phyloP scores from a whole-genome alignment of 2,797 vertebrate species.

The Emydoidea blandingii region DNA sequence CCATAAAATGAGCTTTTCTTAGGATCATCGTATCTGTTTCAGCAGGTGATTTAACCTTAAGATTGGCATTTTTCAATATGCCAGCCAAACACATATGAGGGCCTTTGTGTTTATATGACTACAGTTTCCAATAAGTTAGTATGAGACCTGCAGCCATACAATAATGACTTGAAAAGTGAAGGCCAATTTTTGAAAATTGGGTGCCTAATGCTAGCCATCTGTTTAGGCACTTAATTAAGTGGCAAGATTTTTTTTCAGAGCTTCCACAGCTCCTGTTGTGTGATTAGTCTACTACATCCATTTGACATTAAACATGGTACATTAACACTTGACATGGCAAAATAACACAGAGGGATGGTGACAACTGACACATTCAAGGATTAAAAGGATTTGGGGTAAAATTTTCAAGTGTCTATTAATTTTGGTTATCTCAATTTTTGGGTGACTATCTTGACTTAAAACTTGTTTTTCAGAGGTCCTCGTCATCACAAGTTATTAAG shows the following conservation, averaged over 20 bases:
- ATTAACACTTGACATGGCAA: neutral
- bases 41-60: neutral
- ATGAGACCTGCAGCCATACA: neutral
- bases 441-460: neutral
- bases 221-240: neutral
- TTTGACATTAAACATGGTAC: neutral
- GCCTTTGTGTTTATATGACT: neutral
- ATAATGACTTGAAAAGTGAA: neutral
- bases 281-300: neutral
- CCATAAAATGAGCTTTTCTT: neutral
- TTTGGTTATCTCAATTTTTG: neutral
- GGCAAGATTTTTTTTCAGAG: neutral
- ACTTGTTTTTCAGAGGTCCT: neutral
- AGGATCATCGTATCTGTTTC: neutral
- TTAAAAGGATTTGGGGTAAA: neutral
- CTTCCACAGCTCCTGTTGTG: neutral
- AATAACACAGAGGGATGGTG: neutral
- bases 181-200: neutral
- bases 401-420: neutral
- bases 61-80: neutral
- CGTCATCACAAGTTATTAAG: neutral
- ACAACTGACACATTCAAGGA: neutral
- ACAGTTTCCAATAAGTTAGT: neutral
- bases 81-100: neutral
- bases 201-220: neutral